Percentiles rank a stretch among this genome's conserved stretches.
phyloP scores from a whole-genome alignment of 2,888 invertebrate genomes.

The Linnaemya vulpina region DNA sequence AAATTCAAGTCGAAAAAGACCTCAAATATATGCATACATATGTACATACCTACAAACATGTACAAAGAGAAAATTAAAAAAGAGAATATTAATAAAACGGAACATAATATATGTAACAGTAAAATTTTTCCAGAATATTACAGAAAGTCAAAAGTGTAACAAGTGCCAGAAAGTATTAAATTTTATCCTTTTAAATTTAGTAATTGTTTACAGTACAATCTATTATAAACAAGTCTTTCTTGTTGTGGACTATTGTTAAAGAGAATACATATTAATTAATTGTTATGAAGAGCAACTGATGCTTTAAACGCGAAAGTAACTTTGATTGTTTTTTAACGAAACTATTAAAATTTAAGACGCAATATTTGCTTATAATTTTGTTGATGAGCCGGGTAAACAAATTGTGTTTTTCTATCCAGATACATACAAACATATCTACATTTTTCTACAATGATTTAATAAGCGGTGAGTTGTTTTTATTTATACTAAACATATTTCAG shows the following conservation, averaged over 20 bases:
- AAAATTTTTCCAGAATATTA: background rate
- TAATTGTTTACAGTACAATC: background rate
- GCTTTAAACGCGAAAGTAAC: background rate
- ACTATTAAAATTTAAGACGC: conserved; percentile 40
- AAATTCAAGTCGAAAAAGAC: conserved; percentile 1
- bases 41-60: too few species aligned
- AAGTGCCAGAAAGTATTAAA: conserved; percentile 7
- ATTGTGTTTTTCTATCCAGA: background rate
- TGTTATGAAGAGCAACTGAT: background rate
- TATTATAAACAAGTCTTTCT: conserved; percentile 22
- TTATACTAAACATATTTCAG: conserved; percentile 1
- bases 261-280: background rate
- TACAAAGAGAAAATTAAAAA: background rate
- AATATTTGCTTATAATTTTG: background rate
- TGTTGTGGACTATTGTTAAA: background rate
- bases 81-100: background rate
- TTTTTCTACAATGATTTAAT: background rate
- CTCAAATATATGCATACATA: too few species aligned
- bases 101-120: conserved; percentile 2
- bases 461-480: background rate
- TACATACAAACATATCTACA: background rate
- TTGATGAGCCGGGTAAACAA: conserved; percentile 46
- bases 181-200: background rate
- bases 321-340: background rate
- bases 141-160: conserved; percentile 23